A percentile compares a stretch with the other conserved stretches of the same genome.
Evolutionary conservation across 2,888 invertebrate species (phyloP).

Genomic region (Nasonovia ribisnigri): DNA sequence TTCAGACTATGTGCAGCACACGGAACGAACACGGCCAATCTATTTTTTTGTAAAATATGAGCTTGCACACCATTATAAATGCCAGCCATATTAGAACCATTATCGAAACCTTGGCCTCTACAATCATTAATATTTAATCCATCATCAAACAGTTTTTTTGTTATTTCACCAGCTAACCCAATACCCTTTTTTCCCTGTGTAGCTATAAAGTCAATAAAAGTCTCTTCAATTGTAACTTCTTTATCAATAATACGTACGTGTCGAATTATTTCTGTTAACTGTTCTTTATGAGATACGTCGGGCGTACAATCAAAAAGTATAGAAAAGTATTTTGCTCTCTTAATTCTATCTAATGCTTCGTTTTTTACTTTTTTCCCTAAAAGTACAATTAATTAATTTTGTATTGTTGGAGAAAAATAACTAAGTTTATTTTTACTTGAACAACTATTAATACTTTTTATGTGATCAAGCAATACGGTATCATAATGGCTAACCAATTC

Average conservation of each 20-base stretch:
- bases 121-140: slow-evolving; percentile 37
- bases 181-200: slow-evolving; percentile 39
- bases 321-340: slow-evolving; percentile 48
- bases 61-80: slow-evolving; percentile 22
- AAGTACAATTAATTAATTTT: slow-evolving; percentile 50
- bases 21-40: slow-evolving; percentile 18
- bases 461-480: slow-evolving; percentile 32
- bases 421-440: slow-evolving; percentile 47
- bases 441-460: slow-evolving; percentile 36
- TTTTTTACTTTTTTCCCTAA: slow-evolving; percentile 14
- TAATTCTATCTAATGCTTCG: slow-evolving; percentile 44
- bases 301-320: slow-evolving; percentile 36
- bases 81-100: slow-evolving; percentile 50
- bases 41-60: slow-evolving; percentile 36
- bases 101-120: slow-evolving; percentile 50
- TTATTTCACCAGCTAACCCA: slow-evolving; percentile 43
- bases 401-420: slow-evolving; percentile 42
- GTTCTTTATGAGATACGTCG: slow-evolving; percentile 41
- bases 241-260: slow-evolving; percentile 20
- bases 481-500: slow-evolving; percentile 55
- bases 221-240: not conserved
- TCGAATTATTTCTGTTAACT: slow-evolving; percentile 12
- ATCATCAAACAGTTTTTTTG: slow-evolving; percentile 30
- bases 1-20: slow-evolving; percentile 50
- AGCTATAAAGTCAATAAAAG: slow-evolving; percentile 47